phyloP scores from a whole-genome alignment of 2,888 invertebrate genomes.

The Hymenopus coronatus region DNA sequence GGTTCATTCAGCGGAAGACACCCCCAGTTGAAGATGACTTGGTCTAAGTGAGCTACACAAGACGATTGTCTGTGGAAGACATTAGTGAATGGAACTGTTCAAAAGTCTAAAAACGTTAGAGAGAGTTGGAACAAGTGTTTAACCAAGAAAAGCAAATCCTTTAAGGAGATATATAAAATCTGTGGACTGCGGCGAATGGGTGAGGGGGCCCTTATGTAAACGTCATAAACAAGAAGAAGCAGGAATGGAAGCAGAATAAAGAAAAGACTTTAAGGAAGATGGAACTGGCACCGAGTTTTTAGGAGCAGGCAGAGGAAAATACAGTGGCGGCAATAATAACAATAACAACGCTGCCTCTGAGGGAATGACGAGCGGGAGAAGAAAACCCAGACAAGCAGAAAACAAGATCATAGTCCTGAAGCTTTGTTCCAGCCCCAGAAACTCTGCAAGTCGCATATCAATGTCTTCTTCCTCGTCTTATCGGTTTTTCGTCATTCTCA shows the following conservation, averaged over 20 bases:
- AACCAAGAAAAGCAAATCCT: neutral
- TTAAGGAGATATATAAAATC: neutral
- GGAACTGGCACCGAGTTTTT: neutral
- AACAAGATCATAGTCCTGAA: conserved; percentile 6
- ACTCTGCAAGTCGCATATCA: neutral
- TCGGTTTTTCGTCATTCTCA: neutral
- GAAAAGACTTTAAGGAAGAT: neutral
- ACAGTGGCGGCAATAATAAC: neutral
- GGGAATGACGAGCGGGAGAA: neutral
- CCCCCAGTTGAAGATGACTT: neutral
- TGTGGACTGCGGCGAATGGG: neutral
- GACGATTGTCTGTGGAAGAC: neutral
- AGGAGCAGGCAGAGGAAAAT: neutral
- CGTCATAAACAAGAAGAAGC: neutral
- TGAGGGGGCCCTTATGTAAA: neutral
- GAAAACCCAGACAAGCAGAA: conserved; percentile 16
- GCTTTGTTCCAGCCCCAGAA: neutral
- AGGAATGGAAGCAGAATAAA: neutral
- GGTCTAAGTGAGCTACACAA: neutral
- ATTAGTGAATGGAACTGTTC: neutral
- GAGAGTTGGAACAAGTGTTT: neutral
- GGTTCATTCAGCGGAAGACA: neutral
- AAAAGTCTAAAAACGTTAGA: neutral
- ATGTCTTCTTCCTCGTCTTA: neutral
- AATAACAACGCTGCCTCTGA: neutral